These are phyloP conservation scores for Platycheirus albimanus DNA, from an alignment of 2,888 invertebrate species.

Conservation along the genomic window DNA sequence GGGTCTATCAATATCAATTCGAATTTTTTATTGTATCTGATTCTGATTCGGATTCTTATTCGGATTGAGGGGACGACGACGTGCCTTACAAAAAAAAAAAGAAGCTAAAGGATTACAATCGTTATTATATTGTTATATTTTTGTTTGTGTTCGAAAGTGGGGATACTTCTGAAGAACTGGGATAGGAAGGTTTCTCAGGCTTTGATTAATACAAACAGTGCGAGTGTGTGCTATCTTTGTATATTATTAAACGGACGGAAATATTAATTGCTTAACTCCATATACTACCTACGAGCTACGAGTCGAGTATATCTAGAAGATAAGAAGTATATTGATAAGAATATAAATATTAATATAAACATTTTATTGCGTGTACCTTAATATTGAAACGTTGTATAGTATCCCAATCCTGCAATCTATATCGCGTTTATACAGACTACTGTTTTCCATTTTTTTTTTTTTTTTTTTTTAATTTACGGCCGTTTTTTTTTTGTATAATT, in stretches of 20 bases:
- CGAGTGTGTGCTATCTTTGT: slow-evolving; percentile 64
- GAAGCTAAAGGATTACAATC: too few species aligned
- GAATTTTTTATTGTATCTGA: not conserved
- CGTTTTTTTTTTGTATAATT: slow-evolving; percentile 44
- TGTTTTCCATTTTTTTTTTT: slow-evolving; percentile 65
- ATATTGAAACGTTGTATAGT: slow-evolving; percentile 21
- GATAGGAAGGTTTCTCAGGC: slow-evolving; percentile 53
- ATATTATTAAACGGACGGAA: slow-evolving; percentile 28
- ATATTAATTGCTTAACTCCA: slow-evolving; percentile 53
- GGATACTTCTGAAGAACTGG: too few species aligned
- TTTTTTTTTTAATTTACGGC: slow-evolving; percentile 53
- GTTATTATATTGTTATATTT: too few species aligned
- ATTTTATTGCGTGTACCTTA: slow-evolving; percentile 34
- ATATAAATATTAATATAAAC: slow-evolving; percentile 57
- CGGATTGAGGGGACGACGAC: too few species aligned
- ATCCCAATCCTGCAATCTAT: slow-evolving; percentile 2
- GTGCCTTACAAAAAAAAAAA: too few species aligned
- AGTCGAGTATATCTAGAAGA: slow-evolving; percentile 59
- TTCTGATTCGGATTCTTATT: not conserved
- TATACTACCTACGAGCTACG: too few species aligned
- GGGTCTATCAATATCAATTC: slow-evolving; percentile 8
- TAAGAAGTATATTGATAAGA: slow-evolving; percentile 61
- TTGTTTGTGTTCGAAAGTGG: slow-evolving; percentile 23
- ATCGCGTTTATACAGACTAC: slow-evolving; percentile 61
- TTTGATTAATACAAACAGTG: slow-evolving; percentile 71